Percentiles rank a stretch among this genome's conserved stretches.
phyloP scores from a whole-genome alignment of 2,113 vertebrate species.

The Tragelaphus strepsiceros region DNA sequence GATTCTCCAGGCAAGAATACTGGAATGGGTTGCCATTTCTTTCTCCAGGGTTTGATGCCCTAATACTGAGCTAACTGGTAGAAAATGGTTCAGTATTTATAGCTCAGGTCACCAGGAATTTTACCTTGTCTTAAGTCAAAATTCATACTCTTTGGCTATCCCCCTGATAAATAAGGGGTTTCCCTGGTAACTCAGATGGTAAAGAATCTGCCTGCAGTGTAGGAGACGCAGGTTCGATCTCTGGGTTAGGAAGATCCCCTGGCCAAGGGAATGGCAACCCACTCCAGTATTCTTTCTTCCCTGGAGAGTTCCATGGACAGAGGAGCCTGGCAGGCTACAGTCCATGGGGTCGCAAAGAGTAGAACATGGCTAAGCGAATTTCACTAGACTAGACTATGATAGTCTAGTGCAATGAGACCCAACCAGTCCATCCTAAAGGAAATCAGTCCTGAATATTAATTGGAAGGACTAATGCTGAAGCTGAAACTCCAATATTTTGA shows the following conservation, averaged over 20 bases:
- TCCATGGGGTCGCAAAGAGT: not conserved
- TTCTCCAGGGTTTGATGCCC: not conserved
- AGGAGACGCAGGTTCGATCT: accelerated
- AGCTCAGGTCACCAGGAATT: not conserved
- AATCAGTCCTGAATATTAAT: not conserved
- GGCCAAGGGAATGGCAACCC: not conserved
- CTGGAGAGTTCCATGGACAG: not conserved
- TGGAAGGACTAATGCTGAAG: not conserved
- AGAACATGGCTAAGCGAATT: accelerated
- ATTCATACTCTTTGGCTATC: not conserved
- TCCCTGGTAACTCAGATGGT: not conserved
- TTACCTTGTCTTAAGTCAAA: not conserved
- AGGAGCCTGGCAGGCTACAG: not conserved
- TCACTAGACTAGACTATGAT: not conserved
- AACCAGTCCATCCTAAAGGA: not conserved
- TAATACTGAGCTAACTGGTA: not conserved
- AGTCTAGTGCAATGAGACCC: not conserved
- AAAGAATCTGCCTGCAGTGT: not conserved
- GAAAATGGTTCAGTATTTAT: not conserved
- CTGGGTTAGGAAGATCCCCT: not conserved
- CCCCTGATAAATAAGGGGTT: not conserved
- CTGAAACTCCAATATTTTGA: not conserved
- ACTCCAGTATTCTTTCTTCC: not conserved
- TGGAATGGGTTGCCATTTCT: not conserved
- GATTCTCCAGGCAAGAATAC: not conserved